Evolutionary conservation across 1,140 invertebrate genomes (phyloP), one percentile per base, ranked within the genome.

Genomic region (Cepaea nemoralis): DNA sequence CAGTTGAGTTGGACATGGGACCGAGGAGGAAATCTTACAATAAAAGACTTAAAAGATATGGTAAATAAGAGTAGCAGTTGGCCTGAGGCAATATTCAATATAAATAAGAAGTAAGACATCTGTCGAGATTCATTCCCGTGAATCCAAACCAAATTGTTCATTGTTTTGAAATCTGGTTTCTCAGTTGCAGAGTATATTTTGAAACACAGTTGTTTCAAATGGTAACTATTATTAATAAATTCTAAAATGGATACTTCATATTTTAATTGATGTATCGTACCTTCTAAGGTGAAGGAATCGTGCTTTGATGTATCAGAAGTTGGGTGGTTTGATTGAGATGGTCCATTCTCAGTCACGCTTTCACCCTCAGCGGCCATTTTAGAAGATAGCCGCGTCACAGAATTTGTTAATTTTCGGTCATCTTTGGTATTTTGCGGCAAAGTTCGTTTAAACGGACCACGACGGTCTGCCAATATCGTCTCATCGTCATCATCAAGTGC

Each of bases 351-450:
- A 63, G 82, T 85, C 87, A 89, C 87, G 87, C 84, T 87, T 86
- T 88, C 87, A 71, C 84, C 85, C 40, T 84, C 86, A 76, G 87
- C 88, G 80, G 87, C 86, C 85, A 87, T 88, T 84, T 85, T 87
- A 42, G 59, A 67, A 70, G 76, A 48, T 40, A 55, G 80, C 75
- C 67, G 73, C 71, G 73, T 77, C 70, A 45, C 14, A 67, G 35
- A 16, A 67, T 78, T 35, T 73, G 27, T 50, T 63, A 2, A 35
- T 33, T 22, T 6, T 40, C 31, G 22, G 0, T 27, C 22, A 35
- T 22, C 24, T 33, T 67, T 40, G 27, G 3, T 31, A 24, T 10
- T 69, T 79, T 31, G 14, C 37, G 33, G 37, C 35, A 37, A 42
- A 27, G 16, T 31, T 31, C 16, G 24, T 16, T n/a, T 55, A n/a